Evolutionary conservation across 2,888 invertebrate species (phyloP), one percentile per base, ranked within the genome.

Genomic region (Drosophila austrosaltans): DNA sequence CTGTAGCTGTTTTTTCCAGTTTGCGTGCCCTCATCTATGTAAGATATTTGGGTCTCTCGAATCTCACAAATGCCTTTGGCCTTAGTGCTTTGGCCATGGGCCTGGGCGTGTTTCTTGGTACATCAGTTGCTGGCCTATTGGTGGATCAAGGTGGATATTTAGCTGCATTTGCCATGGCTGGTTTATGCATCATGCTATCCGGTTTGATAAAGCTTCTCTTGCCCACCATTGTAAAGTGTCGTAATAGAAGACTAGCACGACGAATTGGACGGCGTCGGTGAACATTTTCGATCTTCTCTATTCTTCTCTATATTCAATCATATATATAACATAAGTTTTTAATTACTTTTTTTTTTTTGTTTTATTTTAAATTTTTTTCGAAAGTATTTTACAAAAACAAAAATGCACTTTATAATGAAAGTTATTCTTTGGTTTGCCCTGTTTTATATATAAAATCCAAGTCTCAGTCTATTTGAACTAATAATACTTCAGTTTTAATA

Each of bases 1-100:
- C 2, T 6, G 2, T 48, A 96, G 97, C 97, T 25, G 95, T 95
- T 53, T 96, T 95, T 89, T 95, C 96, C 7, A 95, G 96, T 0
- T 92, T 97, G 58, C 94, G 96, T 72, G 95, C 97, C 28, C 94
- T 97, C 61, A 94, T 97, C 62, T 93, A 96, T 66, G 96, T 96
- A 6, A 96, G 96, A 79, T 93, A 96, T 20, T 90, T 97, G 63
- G 96, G 97, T 0, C 92, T 97, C 76, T 95, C 96, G 73, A 95
- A 95, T 84, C 92, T 97, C 71, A 96, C 96, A 16, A 97, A 96
- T 90, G 96, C 96, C 28, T 96, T 96, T 91, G 97, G 97, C 20
- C 91, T 97, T 32, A 93, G 95, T 10, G 93, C 96, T 57, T 92
- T 97, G 80, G 96, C 96, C 87, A 96, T 96, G 93, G 96, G 96